Evolutionary conservation across 2,797 vertebrate genomes (phyloP).

Genomic region (Staurois parvus): DNA sequence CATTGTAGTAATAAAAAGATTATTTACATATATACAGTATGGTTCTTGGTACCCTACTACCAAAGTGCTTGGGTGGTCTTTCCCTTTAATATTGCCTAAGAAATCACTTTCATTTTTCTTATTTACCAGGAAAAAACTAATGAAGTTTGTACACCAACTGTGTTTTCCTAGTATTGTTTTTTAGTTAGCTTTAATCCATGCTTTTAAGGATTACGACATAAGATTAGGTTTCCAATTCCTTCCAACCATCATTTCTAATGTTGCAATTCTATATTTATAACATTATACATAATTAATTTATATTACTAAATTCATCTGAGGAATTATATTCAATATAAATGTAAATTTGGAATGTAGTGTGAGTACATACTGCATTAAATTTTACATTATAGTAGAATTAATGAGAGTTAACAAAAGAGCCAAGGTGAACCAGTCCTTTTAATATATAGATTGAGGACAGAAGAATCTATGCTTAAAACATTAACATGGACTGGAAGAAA

Average conservation of each 20-base stretch:
- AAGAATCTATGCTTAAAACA: not conserved
- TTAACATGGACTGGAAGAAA: not conserved
- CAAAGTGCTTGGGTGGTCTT: no score
- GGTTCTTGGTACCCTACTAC: no score
- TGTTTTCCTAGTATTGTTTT: not conserved
- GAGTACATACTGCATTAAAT: slow-evolving; percentile 21
- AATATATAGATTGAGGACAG: not conserved
- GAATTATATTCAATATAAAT: slow-evolving; percentile 43
- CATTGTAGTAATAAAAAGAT: no score
- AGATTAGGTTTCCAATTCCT: not conserved
- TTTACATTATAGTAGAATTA: slow-evolving; percentile 39
- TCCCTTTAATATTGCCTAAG: no score
- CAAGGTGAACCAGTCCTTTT: slow-evolving; percentile 20
- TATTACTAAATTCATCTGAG: slow-evolving; percentile 16
- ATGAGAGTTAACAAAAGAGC: slow-evolving; percentile 18
- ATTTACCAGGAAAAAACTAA: not conserved
- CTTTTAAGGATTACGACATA: slow-evolving; percentile 8
- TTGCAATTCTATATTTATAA: slow-evolving; percentile 29
- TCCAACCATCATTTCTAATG: not conserved
- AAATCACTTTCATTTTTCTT: not conserved
- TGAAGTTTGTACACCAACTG: not conserved
- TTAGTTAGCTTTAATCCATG: not conserved
- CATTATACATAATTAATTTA: slow-evolving; percentile 46
- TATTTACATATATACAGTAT: no score
- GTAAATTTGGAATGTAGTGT: slow-evolving; percentile 34